Conservation (phyloP, 2,797 vertebrate species). For the Gouania willdenowi region DNA sequence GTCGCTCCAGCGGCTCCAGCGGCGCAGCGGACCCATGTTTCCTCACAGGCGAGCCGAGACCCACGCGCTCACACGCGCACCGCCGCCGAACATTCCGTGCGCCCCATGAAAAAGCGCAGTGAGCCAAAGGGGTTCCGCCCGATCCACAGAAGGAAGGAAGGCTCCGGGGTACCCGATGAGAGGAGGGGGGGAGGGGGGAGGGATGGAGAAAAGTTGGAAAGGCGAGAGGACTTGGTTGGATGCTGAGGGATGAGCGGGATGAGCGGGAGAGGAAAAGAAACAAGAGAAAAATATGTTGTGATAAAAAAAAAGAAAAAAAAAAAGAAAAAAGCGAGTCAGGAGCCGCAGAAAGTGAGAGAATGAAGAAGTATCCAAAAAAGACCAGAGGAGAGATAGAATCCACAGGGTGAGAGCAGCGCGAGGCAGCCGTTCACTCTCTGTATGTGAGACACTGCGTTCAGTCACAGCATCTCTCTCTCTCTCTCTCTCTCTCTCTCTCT, state of each 20-base stretch:
- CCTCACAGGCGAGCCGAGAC: constrained; percentile 68
- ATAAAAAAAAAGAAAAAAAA: constrained; percentile 19
- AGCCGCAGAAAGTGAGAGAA: constrained; percentile 19
- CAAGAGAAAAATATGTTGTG: constrained; percentile 9
- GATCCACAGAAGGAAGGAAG: constrained; percentile 49
- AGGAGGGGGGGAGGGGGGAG: constrained; percentile 52
- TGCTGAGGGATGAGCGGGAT: constrained; percentile 33
- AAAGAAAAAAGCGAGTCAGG: constrained; percentile 2
- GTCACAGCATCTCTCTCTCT: constrained; percentile 29
- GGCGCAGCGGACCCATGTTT: constrained; percentile 66
- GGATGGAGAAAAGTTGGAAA: constrained; percentile 58
- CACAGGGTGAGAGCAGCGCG: constrained; percentile 47
- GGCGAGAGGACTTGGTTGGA: constrained; percentile 34
- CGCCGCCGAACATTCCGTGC: constrained; percentile 67
- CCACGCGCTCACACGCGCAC: constrained; percentile 53
- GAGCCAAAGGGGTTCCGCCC: constrained; percentile 57
- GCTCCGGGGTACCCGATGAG: constrained; percentile 28
- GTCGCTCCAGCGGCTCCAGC: constrained; percentile 74
- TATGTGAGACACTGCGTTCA: constrained; percentile 48
- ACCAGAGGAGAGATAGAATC: constrained; percentile 55
- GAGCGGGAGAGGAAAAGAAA: constrained; percentile 15
- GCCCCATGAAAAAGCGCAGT: constrained; percentile 72
- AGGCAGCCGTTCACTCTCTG: constrained; percentile 45
- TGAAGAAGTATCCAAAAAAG: constrained; percentile 62
- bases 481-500: constrained; percentile 21